phyloP scores from a whole-genome alignment of 2,888 invertebrate species.

The Machimus rusticus region DNA sequence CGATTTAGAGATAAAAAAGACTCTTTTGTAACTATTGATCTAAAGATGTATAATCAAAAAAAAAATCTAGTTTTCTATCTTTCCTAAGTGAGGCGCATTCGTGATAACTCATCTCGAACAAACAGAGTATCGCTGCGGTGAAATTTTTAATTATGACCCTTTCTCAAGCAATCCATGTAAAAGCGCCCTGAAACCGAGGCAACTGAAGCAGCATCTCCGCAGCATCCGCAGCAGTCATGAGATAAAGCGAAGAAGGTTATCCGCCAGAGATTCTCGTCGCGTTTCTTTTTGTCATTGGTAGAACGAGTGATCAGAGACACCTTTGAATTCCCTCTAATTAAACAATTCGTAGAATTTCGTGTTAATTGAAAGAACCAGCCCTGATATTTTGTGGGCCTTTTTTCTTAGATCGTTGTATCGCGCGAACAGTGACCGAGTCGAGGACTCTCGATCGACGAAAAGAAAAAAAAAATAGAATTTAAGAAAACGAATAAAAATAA shows the following conservation, averaged over 20 bases:
- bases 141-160: constrained; percentile 18
- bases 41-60: background rate
- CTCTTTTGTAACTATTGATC: background rate
- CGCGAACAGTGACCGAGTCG: background rate
- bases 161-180: background rate
- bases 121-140: background rate
- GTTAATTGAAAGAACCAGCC: constrained; percentile 63
- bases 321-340: constrained; percentile 59
- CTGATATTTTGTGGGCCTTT: constrained; percentile 41
- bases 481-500: background rate
- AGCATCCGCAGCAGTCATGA: background rate
- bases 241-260: background rate
- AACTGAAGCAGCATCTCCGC: background rate
- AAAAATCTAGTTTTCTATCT: background rate
- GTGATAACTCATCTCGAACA: background rate
- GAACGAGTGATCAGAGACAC: constrained; percentile 46
- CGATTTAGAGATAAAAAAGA: background rate
- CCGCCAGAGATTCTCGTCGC: background rate
- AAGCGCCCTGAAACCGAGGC: background rate
- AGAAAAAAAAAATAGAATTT: background rate
- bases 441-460: background rate
- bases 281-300: constrained; percentile 36
- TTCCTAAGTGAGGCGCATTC: background rate
- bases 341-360: constrained; percentile 65
- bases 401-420: background rate